Evolutionary conservation across 2,113 vertebrate species (phyloP), one percentile per base, ranked within the genome.

Genomic region (Phalacrocorax brasilianus): DNA sequence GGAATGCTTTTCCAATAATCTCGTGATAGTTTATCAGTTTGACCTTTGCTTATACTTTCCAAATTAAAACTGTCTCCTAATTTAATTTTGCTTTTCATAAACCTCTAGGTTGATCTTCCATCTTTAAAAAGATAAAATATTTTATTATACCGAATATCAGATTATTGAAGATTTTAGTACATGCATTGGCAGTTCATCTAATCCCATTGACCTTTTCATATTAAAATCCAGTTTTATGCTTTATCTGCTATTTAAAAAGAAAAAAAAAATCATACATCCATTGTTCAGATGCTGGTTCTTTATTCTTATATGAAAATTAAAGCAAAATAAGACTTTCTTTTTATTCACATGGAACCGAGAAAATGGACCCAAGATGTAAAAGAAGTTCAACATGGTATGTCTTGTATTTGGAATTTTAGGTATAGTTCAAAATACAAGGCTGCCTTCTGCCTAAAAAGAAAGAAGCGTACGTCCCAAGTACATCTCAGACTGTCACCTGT

Each of bases 161-260:
- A 97, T 97, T 95, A 97, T 92, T 85, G 79, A 93, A 95, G 82
- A 94, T 70, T 95, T 92, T 42, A 76, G 38, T 67, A 92, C 81
- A 79, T 53, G 65, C 66, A 67, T 47, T 83, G 56, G 47, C 68
- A 94, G 82, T 87, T 96, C 82, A 96, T 35, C 68, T 96, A 96
- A 97, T 97, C 91, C 53, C 80, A 94, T 85, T 96, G 97, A 94
- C 95, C 89, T 95, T 95, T 93, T 20, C 68, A 49, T 95, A 97
- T 91, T 94, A 95, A 97, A 97, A 96, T 83, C 84, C 76, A 88
- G 72, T 94, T 96, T 93, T 53, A 85, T 55, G 61, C 32, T 90
- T 96, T 89, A 94, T 85, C 87, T 83, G 47, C 21, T 75, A 28
- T 91, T 62, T 30, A 28, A 19, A 88, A 73, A 83, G 38, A 38